These are phyloP conservation scores for Noctua janthina DNA, from an alignment of 2,888 invertebrate species.

Conservation along the genomic window DNA sequence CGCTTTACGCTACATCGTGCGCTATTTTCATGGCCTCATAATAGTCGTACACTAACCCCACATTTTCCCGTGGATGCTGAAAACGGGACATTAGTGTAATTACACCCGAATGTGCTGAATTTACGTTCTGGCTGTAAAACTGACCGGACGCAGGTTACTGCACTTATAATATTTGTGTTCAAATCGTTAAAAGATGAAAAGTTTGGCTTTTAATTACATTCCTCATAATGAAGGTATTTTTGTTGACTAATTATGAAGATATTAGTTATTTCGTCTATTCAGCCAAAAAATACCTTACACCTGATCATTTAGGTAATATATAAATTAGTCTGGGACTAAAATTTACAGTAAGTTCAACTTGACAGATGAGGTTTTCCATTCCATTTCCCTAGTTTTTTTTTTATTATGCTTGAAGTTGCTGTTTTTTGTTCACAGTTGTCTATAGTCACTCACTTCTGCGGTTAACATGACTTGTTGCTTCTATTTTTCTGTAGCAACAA, in stretches of 20 bases:
- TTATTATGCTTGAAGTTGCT: no score
- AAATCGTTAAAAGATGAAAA: slow-evolving; percentile 15
- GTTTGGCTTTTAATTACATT: background rate
- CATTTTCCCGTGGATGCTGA: slow-evolving; percentile 47
- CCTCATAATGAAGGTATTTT: background rate
- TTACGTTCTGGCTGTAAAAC: slow-evolving; percentile 30
- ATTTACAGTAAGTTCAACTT: no score
- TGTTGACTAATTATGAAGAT: background rate
- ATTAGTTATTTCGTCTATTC: no score
- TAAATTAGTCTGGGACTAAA: no score
- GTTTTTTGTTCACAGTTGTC: no score
- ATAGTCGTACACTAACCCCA: slow-evolving; percentile 35
- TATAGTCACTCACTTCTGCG: no score
- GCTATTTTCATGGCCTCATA: slow-evolving; percentile 38
- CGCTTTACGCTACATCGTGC: background rate
- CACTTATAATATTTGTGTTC: slow-evolving; percentile 9
- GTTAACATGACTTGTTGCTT: background rate
- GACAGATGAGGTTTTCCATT: background rate
- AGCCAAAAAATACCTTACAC: no score
- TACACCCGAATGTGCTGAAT: slow-evolving; percentile 50
- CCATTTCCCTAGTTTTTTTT: no score
- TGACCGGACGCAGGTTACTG: slow-evolving; percentile 27
- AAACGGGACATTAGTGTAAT: slow-evolving; percentile 52
- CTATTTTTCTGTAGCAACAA: background rate
- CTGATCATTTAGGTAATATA: no score